phyloP scores from a whole-genome alignment of 1,140 invertebrate species.

The Bombus breviceps region DNA sequence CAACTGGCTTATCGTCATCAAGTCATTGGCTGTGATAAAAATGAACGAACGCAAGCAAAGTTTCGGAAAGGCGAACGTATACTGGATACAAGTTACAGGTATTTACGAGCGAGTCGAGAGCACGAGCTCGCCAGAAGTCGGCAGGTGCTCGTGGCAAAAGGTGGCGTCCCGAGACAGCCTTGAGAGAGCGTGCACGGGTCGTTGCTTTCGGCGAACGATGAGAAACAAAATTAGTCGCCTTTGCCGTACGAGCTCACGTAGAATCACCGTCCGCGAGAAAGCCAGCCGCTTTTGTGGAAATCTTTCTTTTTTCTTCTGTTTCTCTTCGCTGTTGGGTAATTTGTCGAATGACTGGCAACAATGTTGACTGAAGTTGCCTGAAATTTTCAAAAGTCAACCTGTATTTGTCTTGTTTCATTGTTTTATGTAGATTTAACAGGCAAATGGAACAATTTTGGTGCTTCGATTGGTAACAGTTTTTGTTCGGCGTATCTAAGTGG shows the following conservation, averaged over 20 bases:
- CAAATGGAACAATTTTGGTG: background rate
- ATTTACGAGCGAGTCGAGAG: slow-evolving; percentile 64
- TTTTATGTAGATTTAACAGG: background rate
- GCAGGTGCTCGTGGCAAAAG: slow-evolving; percentile 69
- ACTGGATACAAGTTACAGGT: slow-evolving; percentile 51
- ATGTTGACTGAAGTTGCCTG: background rate
- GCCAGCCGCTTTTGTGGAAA: slow-evolving; percentile 1
- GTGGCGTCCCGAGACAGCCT: slow-evolving; percentile 64
- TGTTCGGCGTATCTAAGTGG: background rate
- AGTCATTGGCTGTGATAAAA: background rate
- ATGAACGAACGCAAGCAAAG: background rate
- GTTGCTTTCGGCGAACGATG: slow-evolving; percentile 69
- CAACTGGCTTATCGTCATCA: background rate
- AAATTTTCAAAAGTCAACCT: background rate
- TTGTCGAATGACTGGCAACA: slow-evolving; percentile 14
- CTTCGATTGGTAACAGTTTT: background rate
- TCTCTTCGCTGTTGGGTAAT: background rate
- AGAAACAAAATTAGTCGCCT: slow-evolving; percentile 70
- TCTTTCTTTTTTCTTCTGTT: background rate
- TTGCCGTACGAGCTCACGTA: slow-evolving; percentile 38
- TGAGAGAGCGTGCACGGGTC: slow-evolving; percentile 67
- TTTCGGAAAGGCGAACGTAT: slow-evolving; percentile 43
- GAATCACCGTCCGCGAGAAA: slow-evolving; percentile 34
- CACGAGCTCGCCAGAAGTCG: slow-evolving; percentile 55
- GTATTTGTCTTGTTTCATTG: background rate